These are phyloP conservation scores for Auanema sp. DNA, from an alignment of 2,888 invertebrate species.

Conservation along the genomic window DNA sequence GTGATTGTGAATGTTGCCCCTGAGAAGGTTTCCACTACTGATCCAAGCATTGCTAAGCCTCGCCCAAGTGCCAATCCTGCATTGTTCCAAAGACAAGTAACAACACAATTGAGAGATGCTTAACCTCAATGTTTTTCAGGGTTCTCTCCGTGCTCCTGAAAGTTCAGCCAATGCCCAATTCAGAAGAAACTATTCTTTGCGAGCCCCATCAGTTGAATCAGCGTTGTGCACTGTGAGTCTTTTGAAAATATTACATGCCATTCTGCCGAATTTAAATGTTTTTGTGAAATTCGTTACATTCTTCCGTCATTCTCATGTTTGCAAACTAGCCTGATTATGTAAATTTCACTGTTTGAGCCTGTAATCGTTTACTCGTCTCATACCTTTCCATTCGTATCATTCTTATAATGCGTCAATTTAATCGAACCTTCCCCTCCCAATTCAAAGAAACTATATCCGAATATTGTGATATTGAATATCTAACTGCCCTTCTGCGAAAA, in stretches of 20 bases:
- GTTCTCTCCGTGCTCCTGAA: slow-evolving; percentile 52
- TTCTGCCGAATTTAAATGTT: background rate
- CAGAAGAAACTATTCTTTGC: slow-evolving; percentile 65
- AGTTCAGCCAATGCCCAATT: slow-evolving; percentile 38
- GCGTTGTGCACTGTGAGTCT: background rate
- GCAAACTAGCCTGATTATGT: background rate
- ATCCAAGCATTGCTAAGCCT: slow-evolving; percentile 73
- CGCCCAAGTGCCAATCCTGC: slow-evolving; percentile 92
- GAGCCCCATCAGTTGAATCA: slow-evolving; percentile 35
- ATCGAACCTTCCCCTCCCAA: background rate
- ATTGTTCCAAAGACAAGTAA: slow-evolving; percentile 88
- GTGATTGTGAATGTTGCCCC: slow-evolving; percentile 45
- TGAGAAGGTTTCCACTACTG: background rate
- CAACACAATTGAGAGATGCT: too few species aligned
- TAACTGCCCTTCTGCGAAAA: slow-evolving; percentile 23
- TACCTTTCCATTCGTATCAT: too few species aligned
- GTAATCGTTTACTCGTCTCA: background rate
- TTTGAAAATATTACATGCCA: too few species aligned
- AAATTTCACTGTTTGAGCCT: slow-evolving; percentile 1
- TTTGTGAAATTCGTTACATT: background rate
- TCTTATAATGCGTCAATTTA: too few species aligned
- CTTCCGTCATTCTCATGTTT: slow-evolving; percentile 1
- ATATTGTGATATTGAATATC: slow-evolving; percentile 28
- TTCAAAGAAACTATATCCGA: slow-evolving; percentile 1
- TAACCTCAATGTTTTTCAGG: slow-evolving; percentile 24